Percentiles rank a stretch among this genome's conserved stretches.
These are phyloP conservation scores for Nannoperca obscura DNA, from an alignment of 2,797 vertebrate species.

Conservation along the genomic window DNA sequence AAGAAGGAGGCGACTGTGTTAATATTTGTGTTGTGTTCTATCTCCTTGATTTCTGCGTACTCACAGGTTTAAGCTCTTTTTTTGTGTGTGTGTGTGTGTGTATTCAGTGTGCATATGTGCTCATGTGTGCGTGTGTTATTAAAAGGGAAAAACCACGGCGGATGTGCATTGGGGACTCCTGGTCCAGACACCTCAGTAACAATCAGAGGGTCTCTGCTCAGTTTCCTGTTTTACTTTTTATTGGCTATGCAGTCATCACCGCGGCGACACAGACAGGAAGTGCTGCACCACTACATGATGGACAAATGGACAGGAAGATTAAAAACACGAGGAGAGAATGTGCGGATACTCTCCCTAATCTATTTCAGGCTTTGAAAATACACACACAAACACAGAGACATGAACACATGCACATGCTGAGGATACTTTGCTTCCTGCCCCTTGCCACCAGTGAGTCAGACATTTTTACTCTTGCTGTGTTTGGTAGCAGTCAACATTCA, in stretches of 20 bases:
- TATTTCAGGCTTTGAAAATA: constrained; percentile 77
- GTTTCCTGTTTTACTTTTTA: constrained; percentile 83
- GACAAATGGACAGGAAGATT: constrained; percentile 82
- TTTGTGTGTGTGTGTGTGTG: no score
- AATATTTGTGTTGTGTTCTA: constrained; percentile 21
- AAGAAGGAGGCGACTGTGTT: constrained; percentile 8
- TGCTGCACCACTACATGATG: constrained; percentile 66
- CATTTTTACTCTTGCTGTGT: constrained; percentile 59
- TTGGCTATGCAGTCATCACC: constrained; percentile 73
- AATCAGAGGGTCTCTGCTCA: constrained; percentile 75
- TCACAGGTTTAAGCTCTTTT: constrained; percentile 17
- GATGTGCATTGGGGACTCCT: constrained; percentile 66
- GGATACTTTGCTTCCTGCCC: constrained; percentile 75
- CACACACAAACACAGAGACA: constrained; percentile 39
- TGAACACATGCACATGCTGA: constrained; percentile 29
- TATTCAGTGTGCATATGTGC: neutral
- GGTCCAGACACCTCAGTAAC: constrained; percentile 78
- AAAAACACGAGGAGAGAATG: constrained; percentile 77
- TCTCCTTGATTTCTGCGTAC: constrained; percentile 35
- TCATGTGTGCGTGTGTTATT: constrained; percentile 40
- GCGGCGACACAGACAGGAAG: constrained; percentile 73
- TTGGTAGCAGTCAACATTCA: constrained; percentile 56
- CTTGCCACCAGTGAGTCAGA: constrained; percentile 68
- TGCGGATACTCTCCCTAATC: constrained; percentile 77
- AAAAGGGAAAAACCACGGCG: constrained; percentile 58